Evolutionary conservation across 37 sponge, comb jelly and placozoan species (phyloP).

Genomic region (Oopsacas minuta): DNA sequence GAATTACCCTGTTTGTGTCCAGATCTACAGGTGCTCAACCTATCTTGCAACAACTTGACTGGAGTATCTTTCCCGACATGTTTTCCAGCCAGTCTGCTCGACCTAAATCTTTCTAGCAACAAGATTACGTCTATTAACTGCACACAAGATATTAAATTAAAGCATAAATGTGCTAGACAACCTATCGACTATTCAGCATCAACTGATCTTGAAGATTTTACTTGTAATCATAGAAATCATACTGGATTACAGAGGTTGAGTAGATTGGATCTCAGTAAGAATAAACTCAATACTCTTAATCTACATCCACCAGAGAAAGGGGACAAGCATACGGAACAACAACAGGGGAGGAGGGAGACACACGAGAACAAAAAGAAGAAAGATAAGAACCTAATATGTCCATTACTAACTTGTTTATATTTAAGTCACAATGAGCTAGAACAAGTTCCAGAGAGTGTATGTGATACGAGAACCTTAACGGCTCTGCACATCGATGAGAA

Average conservation of each 20-base stretch:
- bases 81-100: slow-evolving; percentile 37
- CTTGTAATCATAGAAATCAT: slow-evolving; percentile 32
- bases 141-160: background rate
- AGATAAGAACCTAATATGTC: slow-evolving; percentile 28
- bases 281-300: slow-evolving; percentile 23
- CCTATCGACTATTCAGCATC: background rate
- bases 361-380: background rate
- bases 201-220: background rate
- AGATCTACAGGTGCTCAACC: slow-evolving; percentile 42
- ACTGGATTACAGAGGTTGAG: slow-evolving; percentile 24
- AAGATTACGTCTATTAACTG: slow-evolving; percentile 31
- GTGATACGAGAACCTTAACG: slow-evolving; percentile 37
- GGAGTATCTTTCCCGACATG: slow-evolving; percentile 31
- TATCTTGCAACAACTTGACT: slow-evolving; percentile 43
- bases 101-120: slow-evolving; percentile 47
- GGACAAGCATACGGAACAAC: slow-evolving; percentile 12
- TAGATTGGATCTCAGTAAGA: slow-evolving; percentile 31
- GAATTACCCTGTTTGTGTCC: slow-evolving; percentile 68
- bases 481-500: slow-evolving; percentile 55
- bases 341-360: background rate
- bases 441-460: slow-evolving; percentile 48
- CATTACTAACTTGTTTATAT: slow-evolving; percentile 32
- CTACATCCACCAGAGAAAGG: slow-evolving; percentile 25
- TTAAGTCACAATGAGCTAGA: slow-evolving; percentile 16
- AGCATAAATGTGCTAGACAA: background rate